phyloP scores from a whole-genome alignment of 2,888 invertebrate genomes.

The Amaurobius ferox region DNA sequence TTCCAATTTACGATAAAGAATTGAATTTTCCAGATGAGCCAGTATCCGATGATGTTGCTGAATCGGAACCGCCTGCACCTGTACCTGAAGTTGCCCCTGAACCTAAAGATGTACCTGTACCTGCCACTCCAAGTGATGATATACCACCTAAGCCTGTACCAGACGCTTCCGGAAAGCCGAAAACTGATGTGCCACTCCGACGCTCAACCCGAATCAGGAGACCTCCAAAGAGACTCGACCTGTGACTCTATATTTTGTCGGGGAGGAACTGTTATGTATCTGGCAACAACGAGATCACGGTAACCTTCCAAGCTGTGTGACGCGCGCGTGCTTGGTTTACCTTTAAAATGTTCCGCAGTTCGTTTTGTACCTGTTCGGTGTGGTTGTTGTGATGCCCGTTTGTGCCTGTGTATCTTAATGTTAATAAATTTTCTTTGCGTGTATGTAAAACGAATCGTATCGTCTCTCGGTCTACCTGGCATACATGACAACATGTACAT shows the following conservation, averaged over 20 bases:
- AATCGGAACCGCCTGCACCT: slow-evolving; percentile 43
- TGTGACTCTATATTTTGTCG: slow-evolving; percentile 51
- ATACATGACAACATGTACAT: too few relatives aligned
- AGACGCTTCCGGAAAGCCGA: slow-evolving; percentile 18
- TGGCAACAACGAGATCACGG: too few relatives aligned
- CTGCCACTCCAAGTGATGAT: slow-evolving; percentile 16
- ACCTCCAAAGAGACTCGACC: slow-evolving; percentile 45
- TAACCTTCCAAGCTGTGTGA: too few relatives aligned
- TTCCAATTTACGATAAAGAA: slow-evolving; percentile 49
- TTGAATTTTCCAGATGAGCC: slow-evolving; percentile 53
- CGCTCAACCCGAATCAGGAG: slow-evolving; percentile 43
- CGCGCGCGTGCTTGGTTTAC: too few relatives aligned
- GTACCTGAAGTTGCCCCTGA: slow-evolving; percentile 36
- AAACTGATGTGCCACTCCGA: slow-evolving; percentile 36
- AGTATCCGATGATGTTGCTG: slow-evolving; percentile 52
- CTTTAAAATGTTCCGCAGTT: too few relatives aligned
- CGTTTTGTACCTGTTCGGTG: too few relatives aligned
- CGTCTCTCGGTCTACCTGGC: too few relatives aligned
- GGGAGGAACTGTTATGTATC: slow-evolving; percentile 49
- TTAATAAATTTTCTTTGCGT: too few relatives aligned
- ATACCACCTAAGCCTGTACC: slow-evolving; percentile 18
- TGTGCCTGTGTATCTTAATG: too few relatives aligned
- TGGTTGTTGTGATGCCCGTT: too few relatives aligned
- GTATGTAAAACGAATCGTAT: too few relatives aligned
- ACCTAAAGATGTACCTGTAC: slow-evolving; percentile 24